A percentile compares a stretch with the other conserved stretches of the same genome.
Conservation (phyloP, 2,113 vertebrate genomes). For the Cathartes aura region DNA sequence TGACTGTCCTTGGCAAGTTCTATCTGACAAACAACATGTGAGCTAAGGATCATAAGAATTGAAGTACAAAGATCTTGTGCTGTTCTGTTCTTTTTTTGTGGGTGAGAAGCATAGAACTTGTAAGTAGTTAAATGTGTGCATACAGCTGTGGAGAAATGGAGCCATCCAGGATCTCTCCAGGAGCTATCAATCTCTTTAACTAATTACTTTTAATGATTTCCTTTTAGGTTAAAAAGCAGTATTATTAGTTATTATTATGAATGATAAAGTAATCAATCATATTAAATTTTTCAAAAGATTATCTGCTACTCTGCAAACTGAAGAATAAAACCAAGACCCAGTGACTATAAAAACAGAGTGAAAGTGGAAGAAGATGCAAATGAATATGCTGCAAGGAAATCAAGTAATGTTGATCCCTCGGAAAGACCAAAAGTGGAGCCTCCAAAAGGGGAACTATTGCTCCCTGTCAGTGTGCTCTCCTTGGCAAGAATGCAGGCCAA, state of each 20-base stretch:
- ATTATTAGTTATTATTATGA: background rate
- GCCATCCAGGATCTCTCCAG: background rate
- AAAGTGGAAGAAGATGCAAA: background rate
- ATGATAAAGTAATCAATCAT: background rate
- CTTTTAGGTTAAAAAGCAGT: background rate
- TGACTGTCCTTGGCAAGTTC: background rate
- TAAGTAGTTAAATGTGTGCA: rapidly evolving
- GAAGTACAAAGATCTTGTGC: background rate
- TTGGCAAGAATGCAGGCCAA: background rate
- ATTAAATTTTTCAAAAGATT: background rate
- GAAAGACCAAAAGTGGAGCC: background rate
- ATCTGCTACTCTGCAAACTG: background rate
- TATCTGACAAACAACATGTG: background rate
- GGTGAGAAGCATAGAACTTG: background rate
- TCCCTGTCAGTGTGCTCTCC: background rate
- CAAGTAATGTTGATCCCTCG: background rate
- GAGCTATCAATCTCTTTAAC: background rate
- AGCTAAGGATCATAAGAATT: background rate
- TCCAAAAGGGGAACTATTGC: background rate
- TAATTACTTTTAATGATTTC: background rate
- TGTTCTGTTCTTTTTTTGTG: background rate
- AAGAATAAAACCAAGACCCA: background rate
- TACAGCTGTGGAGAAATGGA: background rate
- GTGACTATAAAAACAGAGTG: background rate
- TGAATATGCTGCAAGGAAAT: background rate